Evolutionary conservation across 1,140 invertebrate genomes (phyloP), one percentile per base, ranked within the genome.

Genomic region (Drosophila arawakana): DNA sequence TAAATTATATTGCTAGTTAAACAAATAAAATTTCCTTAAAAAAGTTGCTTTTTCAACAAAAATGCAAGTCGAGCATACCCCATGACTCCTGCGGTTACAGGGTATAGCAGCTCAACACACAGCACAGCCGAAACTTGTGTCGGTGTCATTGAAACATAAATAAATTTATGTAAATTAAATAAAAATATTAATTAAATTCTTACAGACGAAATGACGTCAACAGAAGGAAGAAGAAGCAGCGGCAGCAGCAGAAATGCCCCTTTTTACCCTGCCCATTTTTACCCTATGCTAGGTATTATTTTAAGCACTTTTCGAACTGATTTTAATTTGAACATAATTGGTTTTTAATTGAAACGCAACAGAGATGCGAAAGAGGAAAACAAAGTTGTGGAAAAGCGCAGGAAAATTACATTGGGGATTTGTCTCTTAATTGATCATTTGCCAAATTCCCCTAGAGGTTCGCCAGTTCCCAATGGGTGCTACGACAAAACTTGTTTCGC

Each of bases 161-260:
- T 88, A 86, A 88, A 88, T 88, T 86, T 86, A 86, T 86, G 83
- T 86, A 86, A 86, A 86, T 86, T 80, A 82, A 79, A 88, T 77
- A 78, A 85, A 85, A 85, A 79, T 73, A 88, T 88, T 86, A 86
- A 88, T 86, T 86, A 72, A 88, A 83, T 88, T 82, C 72, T 73
- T 66, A 37, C 70, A 68, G 52, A 6, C 52, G 35, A 1, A 15
- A 49, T 61, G 44, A 47, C 59, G 59, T 61, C 59, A 61, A 11
- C 50, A 30, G 47, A 25, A 21, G 34, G 13, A 52, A 34, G 25
- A 52, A 30, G 49, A 34, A 34, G 4, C 18, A 15, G 15, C 15
- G 15, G 15, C 15, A 15, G n/a, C 35, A 5, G 3, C 4, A 30
- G 6, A 30, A 30, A 30, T 30, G 2, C 34, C 34, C 50, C 30